Evolutionary conservation across 1,140 invertebrate genomes (phyloP).

Genomic region (Atta colombica): DNA sequence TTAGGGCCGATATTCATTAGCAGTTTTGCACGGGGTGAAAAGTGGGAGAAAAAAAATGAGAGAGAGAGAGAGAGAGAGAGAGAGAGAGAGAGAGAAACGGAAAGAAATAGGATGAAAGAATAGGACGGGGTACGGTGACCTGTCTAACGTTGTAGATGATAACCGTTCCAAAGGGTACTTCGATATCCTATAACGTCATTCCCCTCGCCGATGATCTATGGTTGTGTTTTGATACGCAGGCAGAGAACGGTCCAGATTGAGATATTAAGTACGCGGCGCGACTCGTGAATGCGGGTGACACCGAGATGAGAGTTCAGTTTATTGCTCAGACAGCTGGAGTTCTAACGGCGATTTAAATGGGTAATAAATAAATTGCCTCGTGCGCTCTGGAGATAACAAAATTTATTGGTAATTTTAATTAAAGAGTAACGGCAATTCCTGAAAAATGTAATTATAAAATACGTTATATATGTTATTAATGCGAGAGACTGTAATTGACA

Average conservation of each 20-base stretch:
- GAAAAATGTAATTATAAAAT: slow-evolving; percentile 14
- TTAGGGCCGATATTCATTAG: slow-evolving; percentile 87
- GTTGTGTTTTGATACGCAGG: slow-evolving; percentile 64
- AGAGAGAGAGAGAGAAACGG: background rate
- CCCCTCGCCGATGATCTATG: slow-evolving; percentile 71
- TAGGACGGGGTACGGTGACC: slow-evolving; percentile 34
- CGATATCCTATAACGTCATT: slow-evolving; percentile 68
- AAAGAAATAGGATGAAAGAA: slow-evolving; percentile 28
- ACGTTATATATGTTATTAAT: background rate
- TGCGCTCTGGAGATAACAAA: background rate
- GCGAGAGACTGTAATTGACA: background rate
- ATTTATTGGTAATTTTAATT: slow-evolving; percentile 34
- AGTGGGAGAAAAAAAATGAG: slow-evolving; percentile 65
- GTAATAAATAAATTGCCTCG: slow-evolving; percentile 41
- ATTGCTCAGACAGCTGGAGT: slow-evolving; percentile 48
- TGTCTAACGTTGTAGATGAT: slow-evolving; percentile 71
- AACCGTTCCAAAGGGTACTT: slow-evolving; percentile 72
- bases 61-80: background rate
- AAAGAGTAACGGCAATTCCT: background rate
- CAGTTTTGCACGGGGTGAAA: slow-evolving; percentile 83
- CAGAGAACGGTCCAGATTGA: slow-evolving; percentile 73
- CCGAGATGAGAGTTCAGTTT: slow-evolving; percentile 38
- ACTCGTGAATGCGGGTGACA: slow-evolving; percentile 60
- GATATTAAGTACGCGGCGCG: slow-evolving; percentile 45
- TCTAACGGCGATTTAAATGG: slow-evolving; percentile 40